phyloP scores from a whole-genome alignment of 1,140 invertebrate species.

The Bombus soroeensis region DNA sequence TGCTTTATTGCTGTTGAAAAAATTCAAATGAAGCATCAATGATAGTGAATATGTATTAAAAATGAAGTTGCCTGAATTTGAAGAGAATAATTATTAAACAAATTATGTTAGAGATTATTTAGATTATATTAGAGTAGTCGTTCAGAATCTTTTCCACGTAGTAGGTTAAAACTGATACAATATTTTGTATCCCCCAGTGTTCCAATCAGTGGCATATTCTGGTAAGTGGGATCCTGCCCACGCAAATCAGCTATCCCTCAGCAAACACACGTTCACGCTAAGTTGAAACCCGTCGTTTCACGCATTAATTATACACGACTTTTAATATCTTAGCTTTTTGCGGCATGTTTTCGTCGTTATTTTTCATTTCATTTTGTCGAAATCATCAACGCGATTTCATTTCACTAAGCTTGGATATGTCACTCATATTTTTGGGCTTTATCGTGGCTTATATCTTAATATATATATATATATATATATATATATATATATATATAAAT shows the following conservation, averaged over 20 bases:
- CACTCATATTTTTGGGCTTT: constrained; percentile 57
- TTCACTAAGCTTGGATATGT: constrained; percentile 69
- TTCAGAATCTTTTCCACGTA: constrained; percentile 52
- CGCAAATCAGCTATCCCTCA: constrained; percentile 76
- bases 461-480: not conserved
- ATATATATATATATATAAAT: no score
- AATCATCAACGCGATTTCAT: constrained; percentile 48
- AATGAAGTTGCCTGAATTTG: not conserved
- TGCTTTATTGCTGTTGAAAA: constrained; percentile 38
- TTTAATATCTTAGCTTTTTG: constrained; percentile 69
- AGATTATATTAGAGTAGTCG: constrained; percentile 47
- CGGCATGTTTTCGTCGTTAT: constrained; percentile 74
- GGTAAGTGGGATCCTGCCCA: constrained; percentile 89
- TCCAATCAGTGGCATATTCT: constrained; percentile 96
- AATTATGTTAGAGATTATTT: constrained; percentile 29
- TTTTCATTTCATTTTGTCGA: constrained; percentile 55
- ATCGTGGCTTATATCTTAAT: constrained; percentile 49
- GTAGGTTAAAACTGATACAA: constrained; percentile 79
- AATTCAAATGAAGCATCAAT: not conserved
- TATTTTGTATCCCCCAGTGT: constrained; percentile 88
- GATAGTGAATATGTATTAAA: not conserved
- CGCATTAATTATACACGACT: constrained; percentile 60
- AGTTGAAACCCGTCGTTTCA: constrained; percentile 72
- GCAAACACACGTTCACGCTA: constrained; percentile 80
- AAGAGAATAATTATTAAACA: constrained; percentile 2